Percentiles rank a stretch among this genome's conserved stretches.
phyloP scores from a whole-genome alignment of 2,797 vertebrate species.

The Clarias laeviceps region DNA sequence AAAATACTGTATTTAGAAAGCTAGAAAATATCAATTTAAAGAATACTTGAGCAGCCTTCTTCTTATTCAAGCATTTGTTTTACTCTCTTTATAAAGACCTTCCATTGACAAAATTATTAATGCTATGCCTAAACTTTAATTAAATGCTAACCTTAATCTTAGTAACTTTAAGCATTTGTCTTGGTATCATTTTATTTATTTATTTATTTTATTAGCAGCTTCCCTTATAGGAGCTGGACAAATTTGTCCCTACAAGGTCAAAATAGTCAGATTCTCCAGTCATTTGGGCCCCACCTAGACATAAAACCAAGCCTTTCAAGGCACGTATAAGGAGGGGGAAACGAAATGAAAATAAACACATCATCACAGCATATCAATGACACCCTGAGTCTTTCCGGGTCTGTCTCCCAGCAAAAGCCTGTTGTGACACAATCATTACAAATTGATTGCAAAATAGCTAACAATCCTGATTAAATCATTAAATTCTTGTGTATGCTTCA shows the following conservation, averaged over 20 bases:
- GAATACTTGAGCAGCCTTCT: neutral
- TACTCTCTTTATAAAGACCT: neutral
- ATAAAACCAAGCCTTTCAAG: neutral
- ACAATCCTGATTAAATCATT: slow-evolving; percentile 99
- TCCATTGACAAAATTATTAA: neutral
- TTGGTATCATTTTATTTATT: neutral
- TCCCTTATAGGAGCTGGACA: neutral
- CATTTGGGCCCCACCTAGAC: neutral
- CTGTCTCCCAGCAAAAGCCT: slow-evolving; percentile 85
- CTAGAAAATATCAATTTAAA: neutral
- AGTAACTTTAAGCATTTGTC: neutral
- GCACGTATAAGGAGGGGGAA: neutral
- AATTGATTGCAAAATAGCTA: slow-evolving; percentile 99
- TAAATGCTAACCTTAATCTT: neutral
- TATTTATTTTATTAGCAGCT: no score
- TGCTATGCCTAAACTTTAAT: neutral
- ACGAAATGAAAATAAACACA: neutral
- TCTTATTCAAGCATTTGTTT: neutral
- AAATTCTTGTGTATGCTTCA: slow-evolving; percentile 99
- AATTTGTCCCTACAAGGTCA: neutral
- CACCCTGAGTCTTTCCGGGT: slow-evolving; percentile 74
- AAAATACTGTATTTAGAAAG: neutral
- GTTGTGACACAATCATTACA: slow-evolving; percentile 99
- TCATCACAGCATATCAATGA: slow-evolving; percentile 68
- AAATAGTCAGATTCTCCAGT: neutral